Percentiles rank a stretch among this genome's conserved stretches.
These are phyloP conservation scores for Campaea margaritaria DNA, from an alignment of 2,888 invertebrate species.

Conservation along the genomic window DNA sequence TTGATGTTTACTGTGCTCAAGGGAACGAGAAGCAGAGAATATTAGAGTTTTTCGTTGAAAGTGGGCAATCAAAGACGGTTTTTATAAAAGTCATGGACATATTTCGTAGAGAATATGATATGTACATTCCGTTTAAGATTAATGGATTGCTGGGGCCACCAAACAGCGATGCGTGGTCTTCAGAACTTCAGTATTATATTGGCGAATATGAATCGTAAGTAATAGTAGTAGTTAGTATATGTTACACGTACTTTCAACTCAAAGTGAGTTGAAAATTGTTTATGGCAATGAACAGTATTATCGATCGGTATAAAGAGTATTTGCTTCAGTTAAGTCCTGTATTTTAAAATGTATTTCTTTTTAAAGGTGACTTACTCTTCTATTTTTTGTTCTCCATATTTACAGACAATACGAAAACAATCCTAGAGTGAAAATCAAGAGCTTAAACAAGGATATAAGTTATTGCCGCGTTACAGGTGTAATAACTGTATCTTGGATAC, in stretches of 20 bases:
- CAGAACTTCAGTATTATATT: slow-evolving; percentile 68
- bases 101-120: slow-evolving; percentile 80
- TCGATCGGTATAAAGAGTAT: too few relatives aligned
- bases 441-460: slow-evolving; percentile 69
- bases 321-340: too few relatives aligned
- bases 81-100: slow-evolving; percentile 70
- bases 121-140: slow-evolving; percentile 85
- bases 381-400: background rate
- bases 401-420: slow-evolving; percentile 72
- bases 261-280: background rate
- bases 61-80: slow-evolving; percentile 68
- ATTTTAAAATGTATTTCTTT: too few relatives aligned
- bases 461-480: slow-evolving; percentile 73
- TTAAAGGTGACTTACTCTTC: too few relatives aligned
- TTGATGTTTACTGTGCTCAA: slow-evolving; percentile 64
- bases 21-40: slow-evolving; percentile 71
- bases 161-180: slow-evolving; percentile 56
- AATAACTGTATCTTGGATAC: slow-evolving; percentile 74
- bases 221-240: background rate
- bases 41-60: slow-evolving; percentile 63
- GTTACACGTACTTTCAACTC: background rate
- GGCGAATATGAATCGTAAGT: slow-evolving; percentile 68
- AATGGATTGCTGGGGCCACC: slow-evolving; percentile 86
- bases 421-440: slow-evolving; percentile 66
- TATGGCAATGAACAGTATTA: too few relatives aligned